Evolutionary conservation across 2,888 invertebrate genomes (phyloP).

Genomic region (Plagodis dolabraria): DNA sequence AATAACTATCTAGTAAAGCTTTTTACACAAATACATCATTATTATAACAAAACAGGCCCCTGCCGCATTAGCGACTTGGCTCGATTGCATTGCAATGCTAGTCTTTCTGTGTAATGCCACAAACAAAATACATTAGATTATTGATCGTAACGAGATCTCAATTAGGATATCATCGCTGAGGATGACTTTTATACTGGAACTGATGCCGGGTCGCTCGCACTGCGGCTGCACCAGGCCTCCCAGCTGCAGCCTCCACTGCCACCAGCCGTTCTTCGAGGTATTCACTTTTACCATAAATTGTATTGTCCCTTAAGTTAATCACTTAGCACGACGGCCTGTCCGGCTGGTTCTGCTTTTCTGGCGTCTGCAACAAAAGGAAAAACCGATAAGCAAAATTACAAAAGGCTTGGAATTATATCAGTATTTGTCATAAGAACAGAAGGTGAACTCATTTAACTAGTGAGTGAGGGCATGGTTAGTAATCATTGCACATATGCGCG

Average conservation of each 20-base stretch:
- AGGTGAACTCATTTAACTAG: slow-evolving; percentile 55
- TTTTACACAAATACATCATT: slow-evolving; percentile 76
- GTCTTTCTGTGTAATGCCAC: slow-evolving; percentile 81
- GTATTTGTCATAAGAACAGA: slow-evolving; percentile 48
- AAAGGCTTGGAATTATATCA: slow-evolving; percentile 37
- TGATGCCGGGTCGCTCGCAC: slow-evolving; percentile 49
- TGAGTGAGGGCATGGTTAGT: slow-evolving; percentile 52
- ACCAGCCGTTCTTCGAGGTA: slow-evolving; percentile 62
- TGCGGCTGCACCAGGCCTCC: slow-evolving; percentile 40
- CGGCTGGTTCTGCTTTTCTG: slow-evolving; percentile 86
- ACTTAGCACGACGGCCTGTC: slow-evolving; percentile 84
- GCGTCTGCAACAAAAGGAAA: slow-evolving; percentile 85
- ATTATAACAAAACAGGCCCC: slow-evolving; percentile 72
- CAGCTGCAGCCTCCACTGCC: slow-evolving; percentile 34
- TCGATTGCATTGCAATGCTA: slow-evolving; percentile 79
- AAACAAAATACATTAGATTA: slow-evolving; percentile 74
- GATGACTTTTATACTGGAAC: slow-evolving; percentile 76
- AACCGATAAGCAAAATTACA: slow-evolving; percentile 44
- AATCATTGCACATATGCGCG: slow-evolving; percentile 74
- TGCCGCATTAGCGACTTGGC: slow-evolving; percentile 44
- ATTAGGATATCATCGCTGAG: slow-evolving; percentile 76
- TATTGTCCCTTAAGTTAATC: slow-evolving; percentile 68
- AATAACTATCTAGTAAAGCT: slow-evolving; percentile 80
- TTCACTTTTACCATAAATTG: slow-evolving; percentile 75
- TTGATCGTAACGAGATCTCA: slow-evolving; percentile 84